Percentiles rank a stretch among this genome's conserved stretches.
phyloP scores from a whole-genome alignment of 2,113 vertebrate species.

The Theristicus caerulescens region DNA sequence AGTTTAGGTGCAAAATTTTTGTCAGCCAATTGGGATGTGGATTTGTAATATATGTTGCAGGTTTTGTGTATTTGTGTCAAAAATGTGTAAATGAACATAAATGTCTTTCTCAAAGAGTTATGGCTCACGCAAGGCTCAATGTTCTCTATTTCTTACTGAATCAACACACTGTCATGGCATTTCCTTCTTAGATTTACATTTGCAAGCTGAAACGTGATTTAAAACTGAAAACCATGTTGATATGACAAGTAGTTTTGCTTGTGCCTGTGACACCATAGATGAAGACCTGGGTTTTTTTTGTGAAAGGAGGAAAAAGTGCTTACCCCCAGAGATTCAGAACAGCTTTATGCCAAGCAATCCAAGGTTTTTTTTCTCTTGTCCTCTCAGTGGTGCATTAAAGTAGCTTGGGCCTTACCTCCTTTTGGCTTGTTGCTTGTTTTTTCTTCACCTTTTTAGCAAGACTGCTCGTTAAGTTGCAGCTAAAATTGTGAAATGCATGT shows the following conservation, averaged over 20 bases:
- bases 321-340: background rate
- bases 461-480: background rate
- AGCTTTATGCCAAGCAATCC: background rate
- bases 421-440: background rate
- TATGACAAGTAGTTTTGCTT: background rate
- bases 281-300: background rate
- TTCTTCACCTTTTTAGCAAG: background rate
- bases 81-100: background rate
- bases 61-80: background rate
- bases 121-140: background rate
- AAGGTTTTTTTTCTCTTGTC: background rate
- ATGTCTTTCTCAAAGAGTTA: background rate
- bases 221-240: background rate
- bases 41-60: background rate
- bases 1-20: background rate
- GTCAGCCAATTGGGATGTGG: background rate
- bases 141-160: background rate
- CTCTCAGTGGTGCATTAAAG: background rate
- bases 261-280: background rate
- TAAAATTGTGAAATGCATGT: background rate
- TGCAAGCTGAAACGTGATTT: background rate
- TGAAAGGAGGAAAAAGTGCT: background rate
- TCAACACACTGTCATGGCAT: background rate
- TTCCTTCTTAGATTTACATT: background rate
- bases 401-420: background rate